Percentiles rank a stretch among this genome's conserved stretches.
These are phyloP conservation scores for Euspilapteryx auroguttella DNA, from an alignment of 2,888 invertebrate species.

Conservation along the genomic window DNA sequence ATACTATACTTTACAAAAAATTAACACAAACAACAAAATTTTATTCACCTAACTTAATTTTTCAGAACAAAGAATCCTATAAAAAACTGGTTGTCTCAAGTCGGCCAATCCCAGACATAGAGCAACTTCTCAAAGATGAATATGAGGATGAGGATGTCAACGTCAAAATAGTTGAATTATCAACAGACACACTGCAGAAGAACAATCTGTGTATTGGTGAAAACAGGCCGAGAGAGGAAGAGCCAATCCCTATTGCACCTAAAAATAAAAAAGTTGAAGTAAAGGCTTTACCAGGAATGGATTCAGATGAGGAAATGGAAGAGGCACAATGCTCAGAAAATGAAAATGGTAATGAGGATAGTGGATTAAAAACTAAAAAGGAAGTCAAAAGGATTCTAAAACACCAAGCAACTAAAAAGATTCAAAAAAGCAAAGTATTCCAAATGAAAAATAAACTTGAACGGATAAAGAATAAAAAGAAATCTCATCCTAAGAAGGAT, in stretches of 20 bases:
- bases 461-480: constrained; percentile 69
- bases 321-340: constrained; percentile 22
- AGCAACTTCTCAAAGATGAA: constrained; percentile 68
- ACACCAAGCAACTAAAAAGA: constrained; percentile 70
- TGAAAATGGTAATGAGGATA: constrained; percentile 22
- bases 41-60: too few relatives aligned
- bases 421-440: constrained; percentile 77
- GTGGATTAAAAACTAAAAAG: constrained; percentile 57
- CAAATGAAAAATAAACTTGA: constrained; percentile 75
- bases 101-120: constrained; percentile 70
- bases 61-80: constrained; percentile 68
- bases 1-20: too few relatives aligned
- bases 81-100: constrained; percentile 74
- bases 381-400: constrained; percentile 72
- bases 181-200: constrained; percentile 69
- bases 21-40: too few relatives aligned
- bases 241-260: too few relatives aligned
- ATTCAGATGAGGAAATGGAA: constrained; percentile 24
- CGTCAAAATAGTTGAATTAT: constrained; percentile 76
- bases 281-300: constrained; percentile 35
- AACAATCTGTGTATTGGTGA: constrained; percentile 73
- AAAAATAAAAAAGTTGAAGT: constrained; percentile 12
- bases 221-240: constrained; percentile 52
- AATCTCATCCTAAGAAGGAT: constrained; percentile 47
- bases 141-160: constrained; percentile 78